These are phyloP conservation scores for Trypoxylus dichotomus DNA, from an alignment of 1,140 invertebrate genomes.

Conservation along the genomic window DNA sequence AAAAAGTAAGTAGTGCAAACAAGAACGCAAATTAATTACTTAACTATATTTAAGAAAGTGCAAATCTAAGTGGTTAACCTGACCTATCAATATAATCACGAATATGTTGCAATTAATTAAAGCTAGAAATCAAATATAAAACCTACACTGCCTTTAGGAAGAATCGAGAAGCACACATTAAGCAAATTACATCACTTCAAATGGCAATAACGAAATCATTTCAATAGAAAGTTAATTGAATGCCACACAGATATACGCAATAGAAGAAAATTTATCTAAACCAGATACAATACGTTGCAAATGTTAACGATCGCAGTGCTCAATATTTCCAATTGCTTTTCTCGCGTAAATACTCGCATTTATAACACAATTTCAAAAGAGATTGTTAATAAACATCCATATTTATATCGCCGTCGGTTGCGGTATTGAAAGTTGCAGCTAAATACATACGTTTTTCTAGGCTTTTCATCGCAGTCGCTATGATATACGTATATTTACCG, in stretches of 20 bases:
- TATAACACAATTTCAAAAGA: neutral
- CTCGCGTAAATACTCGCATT: neutral
- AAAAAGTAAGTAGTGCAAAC: no score
- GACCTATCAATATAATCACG: no score
- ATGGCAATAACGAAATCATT: neutral
- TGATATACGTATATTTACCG: conserved; percentile 15
- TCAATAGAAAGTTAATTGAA: neutral
- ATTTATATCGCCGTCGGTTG: neutral
- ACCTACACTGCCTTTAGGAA: no score
- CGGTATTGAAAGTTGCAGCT: neutral
- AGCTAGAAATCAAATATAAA: no score
- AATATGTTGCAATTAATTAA: no score
- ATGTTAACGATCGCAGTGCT: neutral
- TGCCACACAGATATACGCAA: neutral
- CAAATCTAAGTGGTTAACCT: no score
- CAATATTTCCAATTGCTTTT: neutral
- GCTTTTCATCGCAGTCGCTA: conserved; percentile 1
- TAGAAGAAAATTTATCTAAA: neutral
- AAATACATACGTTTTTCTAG: neutral
- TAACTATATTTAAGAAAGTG: no score
- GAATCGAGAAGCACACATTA: no score
- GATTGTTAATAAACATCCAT: conserved; percentile 1
- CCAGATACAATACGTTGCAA: neutral
- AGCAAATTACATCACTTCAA: neutral
- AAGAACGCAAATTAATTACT: no score